phyloP scores from a whole-genome alignment of 1,140 invertebrate genomes.

The Drosophila nannoptera region DNA sequence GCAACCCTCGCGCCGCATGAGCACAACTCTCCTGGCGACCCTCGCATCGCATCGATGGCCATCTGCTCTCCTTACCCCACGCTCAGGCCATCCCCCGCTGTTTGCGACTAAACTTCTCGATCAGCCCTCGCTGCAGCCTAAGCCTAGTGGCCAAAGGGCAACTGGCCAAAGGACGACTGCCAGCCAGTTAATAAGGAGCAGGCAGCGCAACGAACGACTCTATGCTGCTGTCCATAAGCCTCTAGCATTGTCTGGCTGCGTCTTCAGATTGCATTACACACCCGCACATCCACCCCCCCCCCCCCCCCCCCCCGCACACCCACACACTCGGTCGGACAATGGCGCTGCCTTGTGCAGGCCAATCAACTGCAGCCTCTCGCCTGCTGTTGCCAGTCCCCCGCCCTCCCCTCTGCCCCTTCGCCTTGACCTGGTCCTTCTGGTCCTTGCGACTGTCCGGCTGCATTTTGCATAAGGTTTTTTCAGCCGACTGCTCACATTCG shows the following conservation, averaged over 20 bases:
- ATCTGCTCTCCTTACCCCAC: background rate
- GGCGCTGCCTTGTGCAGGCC: background rate
- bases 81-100: background rate
- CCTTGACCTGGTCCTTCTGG: background rate
- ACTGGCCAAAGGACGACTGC: slow-evolving; percentile 3
- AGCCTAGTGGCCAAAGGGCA: slow-evolving; percentile 1
- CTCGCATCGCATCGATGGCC: too few relatives aligned
- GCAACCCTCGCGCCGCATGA: too few relatives aligned
- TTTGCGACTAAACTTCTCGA: background rate
- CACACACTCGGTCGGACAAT: background rate
- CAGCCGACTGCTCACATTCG: slow-evolving; percentile 44
- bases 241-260: slow-evolving; percentile 15
- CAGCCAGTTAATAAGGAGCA: slow-evolving; percentile 19
- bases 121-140: slow-evolving; percentile 16
- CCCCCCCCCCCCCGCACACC: background rate
- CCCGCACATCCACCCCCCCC: background rate
- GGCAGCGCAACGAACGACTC: slow-evolving; percentile 8
- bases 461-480: slow-evolving; percentile 69
- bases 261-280: slow-evolving; percentile 9
- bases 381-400: background rate
- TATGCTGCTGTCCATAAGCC: slow-evolving; percentile 15
- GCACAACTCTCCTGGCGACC: too few relatives aligned
- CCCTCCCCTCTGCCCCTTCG: background rate
- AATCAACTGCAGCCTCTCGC: background rate
- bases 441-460: slow-evolving; percentile 28